Conservation (phyloP, 2,113 vertebrate genomes). For the Canis aureus region DNA sequence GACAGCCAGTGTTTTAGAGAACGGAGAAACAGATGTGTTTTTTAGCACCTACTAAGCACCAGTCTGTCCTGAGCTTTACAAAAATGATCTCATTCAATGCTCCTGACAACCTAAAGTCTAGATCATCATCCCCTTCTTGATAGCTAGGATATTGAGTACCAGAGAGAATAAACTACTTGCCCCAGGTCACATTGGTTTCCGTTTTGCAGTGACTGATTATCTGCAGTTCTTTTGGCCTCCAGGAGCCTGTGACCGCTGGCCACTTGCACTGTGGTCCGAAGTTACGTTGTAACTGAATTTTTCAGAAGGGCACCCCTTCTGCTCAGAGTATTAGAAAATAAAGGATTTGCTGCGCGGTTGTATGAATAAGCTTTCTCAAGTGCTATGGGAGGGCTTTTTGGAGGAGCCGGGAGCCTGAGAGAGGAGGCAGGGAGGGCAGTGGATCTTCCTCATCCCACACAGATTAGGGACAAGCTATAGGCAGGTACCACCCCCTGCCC, state of each 20-base stretch:
- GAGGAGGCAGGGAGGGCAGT: not conserved
- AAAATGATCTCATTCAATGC: not conserved
- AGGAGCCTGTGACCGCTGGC: not conserved
- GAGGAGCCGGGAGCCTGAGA: not conserved
- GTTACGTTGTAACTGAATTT: not conserved
- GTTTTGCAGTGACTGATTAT: not conserved
- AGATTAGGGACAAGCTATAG: not conserved
- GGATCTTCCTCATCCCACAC: not conserved
- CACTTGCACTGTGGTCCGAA: not conserved
- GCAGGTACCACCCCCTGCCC: not conserved
- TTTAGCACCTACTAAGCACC: not conserved
- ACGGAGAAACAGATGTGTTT: not conserved
- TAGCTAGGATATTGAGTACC: not conserved
- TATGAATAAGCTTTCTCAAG: constrained; percentile 5
- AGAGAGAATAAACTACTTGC: not conserved
- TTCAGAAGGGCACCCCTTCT: not conserved
- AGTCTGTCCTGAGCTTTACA: not conserved
- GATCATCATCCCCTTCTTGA: not conserved
- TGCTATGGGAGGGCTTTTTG: constrained; percentile 38
- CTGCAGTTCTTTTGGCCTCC: not conserved
- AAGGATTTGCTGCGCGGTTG: not conserved
- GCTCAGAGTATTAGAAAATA: not conserved
- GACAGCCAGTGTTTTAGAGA: not conserved
- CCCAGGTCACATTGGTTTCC: not conserved
- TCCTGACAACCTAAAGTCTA: not conserved